Base-by-base conservation (phyloP, 2,797 vertebrate species). In the Rhyacichthys aspro region DNA sequence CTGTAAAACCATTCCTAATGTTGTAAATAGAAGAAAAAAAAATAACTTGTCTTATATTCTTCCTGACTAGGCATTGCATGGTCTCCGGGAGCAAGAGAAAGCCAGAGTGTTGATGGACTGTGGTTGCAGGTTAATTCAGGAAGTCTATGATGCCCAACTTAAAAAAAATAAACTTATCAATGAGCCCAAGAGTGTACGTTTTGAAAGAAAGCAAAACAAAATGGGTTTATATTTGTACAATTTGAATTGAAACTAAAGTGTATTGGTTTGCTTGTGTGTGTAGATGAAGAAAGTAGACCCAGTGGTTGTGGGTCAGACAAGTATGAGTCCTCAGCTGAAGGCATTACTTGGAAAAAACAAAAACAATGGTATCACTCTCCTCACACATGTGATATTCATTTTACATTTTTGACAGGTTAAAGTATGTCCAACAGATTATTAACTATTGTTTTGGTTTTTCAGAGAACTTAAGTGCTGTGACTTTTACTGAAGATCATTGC, bases 111-210 rank as follows among this genome's bases (percentile, higher is more conserved):
- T 96, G 81, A 87, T 96, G 83, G 93, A 95, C 66, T 90, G 90
- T 8, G 95, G 96, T n/a, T 93, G 90, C 77, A 92, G 69, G 11
- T 78, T 95, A 28, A 81, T 99, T 33, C 81, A 88, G 83, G 86
- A 93, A 34, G 43, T 88, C 55, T 85, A 73, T 34, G 78, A 91
- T 5, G 59, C 78, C 7, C 71, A 84, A 45, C 59, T 75, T 60
- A 70, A 75, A 33, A 55, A 55, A n/a, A 58, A 18, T 19, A 84
- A 65, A 58, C 18, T 23, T 33, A 2, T 36, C 16, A 38, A 9
- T 10, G 54, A 52, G 16, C 18, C 71, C 55, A 70, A 90, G 3
- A 57, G 77, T 76, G 88, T 93, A 87, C 88, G 58, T 43, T 46
- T 36, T 19, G 45, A 18, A 6, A 48, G 19, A 19, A 53, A 39